Conservation (phyloP, 2,797 vertebrate genomes). For the Vespertilio murinus region DNA sequence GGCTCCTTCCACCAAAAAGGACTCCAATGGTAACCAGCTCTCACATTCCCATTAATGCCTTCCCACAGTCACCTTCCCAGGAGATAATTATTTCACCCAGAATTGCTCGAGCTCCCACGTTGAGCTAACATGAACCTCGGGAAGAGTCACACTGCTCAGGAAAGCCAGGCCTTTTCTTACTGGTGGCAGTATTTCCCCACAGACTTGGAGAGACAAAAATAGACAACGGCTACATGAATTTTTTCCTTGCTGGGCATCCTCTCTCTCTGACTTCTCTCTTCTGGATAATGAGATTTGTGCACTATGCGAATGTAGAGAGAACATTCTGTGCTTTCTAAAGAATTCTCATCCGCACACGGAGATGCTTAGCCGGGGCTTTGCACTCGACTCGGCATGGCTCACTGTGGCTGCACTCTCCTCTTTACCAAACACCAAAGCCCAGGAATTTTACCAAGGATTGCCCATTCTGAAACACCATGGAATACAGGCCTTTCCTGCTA, state of each 20-base stretch:
- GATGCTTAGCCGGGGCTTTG: not conserved
- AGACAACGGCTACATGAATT: not conserved
- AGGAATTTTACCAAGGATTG: not conserved
- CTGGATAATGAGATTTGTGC: not conserved
- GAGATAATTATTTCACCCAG: constrained; percentile 37
- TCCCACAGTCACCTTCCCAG: not conserved
- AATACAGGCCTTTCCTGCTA: not conserved
- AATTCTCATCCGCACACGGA: not conserved
- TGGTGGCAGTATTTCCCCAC: constrained; percentile 37
- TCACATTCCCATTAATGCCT: not conserved
- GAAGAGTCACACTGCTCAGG: constrained; percentile 22
- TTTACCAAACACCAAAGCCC: not conserved
- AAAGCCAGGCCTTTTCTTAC: constrained; percentile 27
- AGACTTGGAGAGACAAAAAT: constrained; percentile 52
- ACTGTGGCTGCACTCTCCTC: not conserved
- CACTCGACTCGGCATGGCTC: not conserved
- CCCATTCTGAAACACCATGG: not conserved
- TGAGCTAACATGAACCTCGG: constrained; percentile 46
- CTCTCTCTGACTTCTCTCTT: not conserved
- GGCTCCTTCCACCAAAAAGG: not conserved
- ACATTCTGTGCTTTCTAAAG: not conserved
- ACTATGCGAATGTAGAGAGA: not conserved
- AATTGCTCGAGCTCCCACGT: constrained; percentile 46
- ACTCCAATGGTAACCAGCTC: constrained; percentile 8
- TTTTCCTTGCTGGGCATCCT: not conserved